Conservation (phyloP, 2,888 invertebrate species). For the Altica lythri region DNA sequence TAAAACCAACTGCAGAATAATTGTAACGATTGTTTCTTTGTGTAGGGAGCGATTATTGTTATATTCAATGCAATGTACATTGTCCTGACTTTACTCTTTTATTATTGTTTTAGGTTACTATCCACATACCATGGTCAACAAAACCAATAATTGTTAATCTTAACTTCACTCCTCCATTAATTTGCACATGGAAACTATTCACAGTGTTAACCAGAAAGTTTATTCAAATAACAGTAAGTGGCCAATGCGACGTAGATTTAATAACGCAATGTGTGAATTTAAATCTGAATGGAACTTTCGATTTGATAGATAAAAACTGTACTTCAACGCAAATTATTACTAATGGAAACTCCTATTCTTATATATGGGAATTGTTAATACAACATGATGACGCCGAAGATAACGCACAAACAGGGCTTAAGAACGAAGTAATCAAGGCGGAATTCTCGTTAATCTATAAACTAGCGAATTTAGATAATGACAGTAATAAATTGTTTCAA, state of each 20-base stretch:
- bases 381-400: conserved; percentile 52
- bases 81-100: too few relatives aligned
- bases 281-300: conserved; percentile 44
- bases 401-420: too few relatives aligned
- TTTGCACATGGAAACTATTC: conserved; percentile 78
- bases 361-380: conserved; percentile 75
- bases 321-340: conserved; percentile 62
- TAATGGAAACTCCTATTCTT: conserved; percentile 76
- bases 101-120: conserved; percentile 65
- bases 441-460: conserved; percentile 68
- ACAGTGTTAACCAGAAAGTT: conserved; percentile 86
- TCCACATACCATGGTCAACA: conserved; percentile 79
- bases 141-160: conserved; percentile 74
- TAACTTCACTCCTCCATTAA: conserved; percentile 83
- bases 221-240: conserved; percentile 75
- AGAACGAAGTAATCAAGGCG: conserved; percentile 62
- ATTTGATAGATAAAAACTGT: conserved; percentile 45
- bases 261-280: conserved; percentile 45
- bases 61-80: too few relatives aligned
- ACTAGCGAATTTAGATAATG: conserved; percentile 50
- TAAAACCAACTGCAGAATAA: too few relatives aligned
- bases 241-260: conserved; percentile 56
- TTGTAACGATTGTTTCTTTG: too few relatives aligned
- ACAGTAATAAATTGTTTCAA: conserved; percentile 60
- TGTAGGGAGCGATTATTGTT: too few relatives aligned